phyloP scores from a whole-genome alignment of 1,140 invertebrate genomes.

The Mya arenaria region DNA sequence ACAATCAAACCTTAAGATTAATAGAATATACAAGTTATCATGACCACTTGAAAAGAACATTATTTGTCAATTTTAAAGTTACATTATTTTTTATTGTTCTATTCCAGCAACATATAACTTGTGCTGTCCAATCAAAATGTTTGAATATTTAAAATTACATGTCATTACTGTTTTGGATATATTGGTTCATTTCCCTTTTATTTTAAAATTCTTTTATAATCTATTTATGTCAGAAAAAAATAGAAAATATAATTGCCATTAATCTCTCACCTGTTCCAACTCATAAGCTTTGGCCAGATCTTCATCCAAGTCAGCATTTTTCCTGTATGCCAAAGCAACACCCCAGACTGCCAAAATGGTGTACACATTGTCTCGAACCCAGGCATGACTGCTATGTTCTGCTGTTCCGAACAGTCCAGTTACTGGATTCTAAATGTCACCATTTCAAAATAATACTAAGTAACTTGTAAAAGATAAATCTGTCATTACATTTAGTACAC shows the following conservation, averaged over 20 bases:
- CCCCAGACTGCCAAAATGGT: conserved; percentile 99
- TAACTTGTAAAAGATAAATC: background rate
- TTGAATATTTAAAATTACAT: too few species aligned
- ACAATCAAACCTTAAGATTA: background rate
- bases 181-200: too few species aligned
- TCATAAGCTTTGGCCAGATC: conserved; percentile 99
- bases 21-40: background rate
- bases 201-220: too few species aligned
- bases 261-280: conserved; percentile 91
- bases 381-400: conserved; percentile 94
- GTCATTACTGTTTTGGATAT: too few species aligned
- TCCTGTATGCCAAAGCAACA: conserved; percentile 98
- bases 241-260: too few species aligned
- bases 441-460: background rate
- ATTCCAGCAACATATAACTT: background rate
- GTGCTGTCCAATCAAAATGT: background rate
- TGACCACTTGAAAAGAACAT: too few species aligned
- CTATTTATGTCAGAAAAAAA: too few species aligned
- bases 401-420: conserved; percentile 90
- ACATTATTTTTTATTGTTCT: too few species aligned
- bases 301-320: conserved; percentile 99
- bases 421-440: conserved; percentile 91
- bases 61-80: too few species aligned
- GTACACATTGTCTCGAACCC: conserved; percentile 99
- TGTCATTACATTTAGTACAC: background rate